Evolutionary conservation across 2,113 vertebrate genomes (phyloP), one percentile per base, ranked within the genome.

Genomic region (Ceyx melanurus): DNA sequence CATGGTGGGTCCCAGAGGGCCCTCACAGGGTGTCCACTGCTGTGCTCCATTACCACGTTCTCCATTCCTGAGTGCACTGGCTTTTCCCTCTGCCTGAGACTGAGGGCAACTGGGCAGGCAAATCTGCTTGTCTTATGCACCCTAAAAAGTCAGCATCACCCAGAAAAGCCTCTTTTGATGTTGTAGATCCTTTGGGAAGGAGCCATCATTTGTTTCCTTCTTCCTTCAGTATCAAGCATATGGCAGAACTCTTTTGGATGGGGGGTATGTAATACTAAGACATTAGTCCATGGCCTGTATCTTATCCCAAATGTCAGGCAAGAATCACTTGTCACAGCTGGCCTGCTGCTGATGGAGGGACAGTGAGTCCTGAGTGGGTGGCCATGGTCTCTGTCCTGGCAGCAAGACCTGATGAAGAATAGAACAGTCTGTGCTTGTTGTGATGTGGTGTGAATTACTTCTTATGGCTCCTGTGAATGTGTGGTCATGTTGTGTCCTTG

Each of bases 11-110:
- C 26, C n/a, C 13, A 5, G 37, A 21, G 18, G 0, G 2, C 33
- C 61, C 5, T 56, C 37, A 4, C 5, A 6, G 16, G 29, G 7
- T 11, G n/a, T 29, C 81, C 33, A 7, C 29, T 31, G 54, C 29
- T 1, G 1, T 46, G 6, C 42, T 74, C 50, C 37, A 28, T 51
- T 1, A 2, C 18, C 3, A 0, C 1, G 6, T n/a, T 54, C 62
- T 33, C 31, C 8, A 2, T 21, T 31, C 37, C 17, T 13, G 14
- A 15, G 56, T 15, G 6, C 0, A 1, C 33, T 0, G 0, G 13
- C 14, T 12, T 16, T 5, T 13, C 26, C 48, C 48, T 19, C 19
- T 33, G 31, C 50, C 28, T 1, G 5, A 42, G n/a, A 7, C 20
- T 1, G 6, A 35, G 20, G 23, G 42, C 22, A 40, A 20, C 31